Conservation (phyloP, 2,113 vertebrate genomes). For the Hippocampus mohnikei region DNA sequence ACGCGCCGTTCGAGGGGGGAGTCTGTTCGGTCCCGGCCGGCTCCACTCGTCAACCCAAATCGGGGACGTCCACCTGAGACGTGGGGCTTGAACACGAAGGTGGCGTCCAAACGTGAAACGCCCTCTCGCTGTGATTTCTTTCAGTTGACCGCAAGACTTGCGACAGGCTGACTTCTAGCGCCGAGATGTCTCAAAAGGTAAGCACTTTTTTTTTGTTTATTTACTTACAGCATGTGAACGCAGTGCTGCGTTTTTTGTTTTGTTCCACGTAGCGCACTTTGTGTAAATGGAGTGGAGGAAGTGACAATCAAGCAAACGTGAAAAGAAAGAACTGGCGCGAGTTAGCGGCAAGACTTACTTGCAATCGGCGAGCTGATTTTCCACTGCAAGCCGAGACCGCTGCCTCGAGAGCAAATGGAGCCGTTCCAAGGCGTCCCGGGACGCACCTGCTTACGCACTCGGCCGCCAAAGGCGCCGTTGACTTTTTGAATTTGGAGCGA, state of each 20-base stretch:
- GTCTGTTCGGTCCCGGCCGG: constrained; percentile 3
- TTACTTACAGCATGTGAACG: not conserved
- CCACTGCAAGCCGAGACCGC: constrained; percentile 36
- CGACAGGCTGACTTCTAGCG: constrained; percentile 37
- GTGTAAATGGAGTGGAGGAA: no score
- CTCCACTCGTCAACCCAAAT: constrained; percentile 1
- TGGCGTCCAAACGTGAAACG: not conserved
- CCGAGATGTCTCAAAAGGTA: constrained; percentile 67
- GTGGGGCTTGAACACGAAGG: constrained; percentile 1
- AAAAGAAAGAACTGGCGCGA: not conserved
- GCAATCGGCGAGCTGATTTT: constrained; percentile 36
- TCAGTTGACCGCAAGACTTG: constrained; percentile 55
- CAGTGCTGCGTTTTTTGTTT: not conserved
- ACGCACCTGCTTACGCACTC: constrained; percentile 52
- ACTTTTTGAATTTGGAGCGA: not conserved
- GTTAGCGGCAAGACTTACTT: constrained; percentile 3
- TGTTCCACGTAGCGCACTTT: not conserved
- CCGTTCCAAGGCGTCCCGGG: constrained; percentile 32
- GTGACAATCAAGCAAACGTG: not conserved
- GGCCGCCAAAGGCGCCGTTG: constrained; percentile 27
- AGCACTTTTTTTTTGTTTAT: not conserved
- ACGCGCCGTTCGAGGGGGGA: not conserved
- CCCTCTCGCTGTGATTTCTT: constrained; percentile 15
- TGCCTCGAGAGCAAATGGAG: constrained; percentile 60
- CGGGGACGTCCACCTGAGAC: not conserved